phyloP scores from a whole-genome alignment of 2,888 invertebrate genomes.

The Cheilosia scutellata region DNA sequence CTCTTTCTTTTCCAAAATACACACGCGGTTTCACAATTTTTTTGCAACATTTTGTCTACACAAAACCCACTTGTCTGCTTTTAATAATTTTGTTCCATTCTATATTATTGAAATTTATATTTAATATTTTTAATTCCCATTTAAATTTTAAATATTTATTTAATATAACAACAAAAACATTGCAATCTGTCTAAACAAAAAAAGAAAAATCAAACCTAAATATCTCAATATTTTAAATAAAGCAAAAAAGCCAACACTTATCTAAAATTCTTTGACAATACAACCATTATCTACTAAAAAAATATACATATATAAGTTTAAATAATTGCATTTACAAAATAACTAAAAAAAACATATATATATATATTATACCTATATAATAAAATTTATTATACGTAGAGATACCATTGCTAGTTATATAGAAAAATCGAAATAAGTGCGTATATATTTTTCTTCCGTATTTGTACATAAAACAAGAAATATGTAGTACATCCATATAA shows the following conservation, averaged over 20 bases:
- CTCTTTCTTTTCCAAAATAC: too few relatives aligned
- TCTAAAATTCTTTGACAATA: constrained; percentile 77
- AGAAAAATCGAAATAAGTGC: constrained; percentile 61
- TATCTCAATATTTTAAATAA: constrained; percentile 45
- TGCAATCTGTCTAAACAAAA: constrained; percentile 11
- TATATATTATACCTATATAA: too few relatives aligned
- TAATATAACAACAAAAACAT: not conserved
- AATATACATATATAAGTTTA: constrained; percentile 29
- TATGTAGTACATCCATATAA: constrained; percentile 12
- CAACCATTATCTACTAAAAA: constrained; percentile 68
- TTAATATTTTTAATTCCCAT: not conserved
- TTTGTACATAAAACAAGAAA: constrained; percentile 66
- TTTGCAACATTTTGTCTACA: not conserved
- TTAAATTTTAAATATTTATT: not conserved
- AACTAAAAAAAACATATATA: constrained; percentile 36
- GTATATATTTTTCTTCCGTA: constrained; percentile 74
- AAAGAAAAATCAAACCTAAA: constrained; percentile 19
- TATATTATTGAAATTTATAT: not conserved
- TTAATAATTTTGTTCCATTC: not conserved
- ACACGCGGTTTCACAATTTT: too few relatives aligned
- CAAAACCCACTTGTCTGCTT: not conserved
- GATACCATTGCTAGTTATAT: constrained; percentile 45
- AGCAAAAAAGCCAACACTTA: constrained; percentile 69
- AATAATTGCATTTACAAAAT: constrained; percentile 72
- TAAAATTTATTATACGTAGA: constrained; percentile 33